Base-by-base conservation (phyloP, 2,113 vertebrate genomes). In the Empidonax alnorum region DNA sequence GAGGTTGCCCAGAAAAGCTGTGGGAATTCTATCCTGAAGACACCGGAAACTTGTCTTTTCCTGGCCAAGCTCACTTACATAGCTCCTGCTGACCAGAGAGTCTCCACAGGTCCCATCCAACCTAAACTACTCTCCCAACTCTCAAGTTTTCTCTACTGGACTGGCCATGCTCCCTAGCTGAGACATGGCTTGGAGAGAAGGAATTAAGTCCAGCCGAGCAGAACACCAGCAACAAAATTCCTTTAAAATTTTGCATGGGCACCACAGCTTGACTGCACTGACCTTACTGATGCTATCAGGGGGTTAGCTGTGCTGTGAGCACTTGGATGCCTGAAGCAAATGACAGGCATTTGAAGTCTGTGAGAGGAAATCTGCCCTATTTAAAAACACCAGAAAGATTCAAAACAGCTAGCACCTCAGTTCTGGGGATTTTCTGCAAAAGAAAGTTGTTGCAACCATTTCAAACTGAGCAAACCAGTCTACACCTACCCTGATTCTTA, bases 11-110 rank as follows among this genome's bases (percentile, higher is more conserved):
- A 61, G 47, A 83, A 50, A 79, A 75, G 13, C 28, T 90, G 39
- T 52, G 53, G 35, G 30, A 86, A 75, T 33, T 63, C 52, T 44
- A 2, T 19, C 56, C 41, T 46, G 33, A 20, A 85, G 47, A 56
- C 10, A 41, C 1, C 50, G 28, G 44, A 68, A 80, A 50, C 46
- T 33, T 50, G 33, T 24, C 62, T 83, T 44, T 25, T 35, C 37
- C 46, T 53, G 21, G 41, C 30, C 42, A 55, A 85, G 42, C 23
- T 82, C 44, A 82, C 52, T 23, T 52, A 3, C 0, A 0, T 0
- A 1, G 62, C 75, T 76, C 30, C 67, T 35, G 33, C 59, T 73
- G 73, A 35, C 15, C 22, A 41, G 56, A 71, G 27, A 55, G 56
- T 28, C 30, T 93, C 41, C 35, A 77, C 72, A 67, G 24, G 24